Evolutionary conservation across 2,888 invertebrate species (phyloP).

Genomic region (Andrena fulva): DNA sequence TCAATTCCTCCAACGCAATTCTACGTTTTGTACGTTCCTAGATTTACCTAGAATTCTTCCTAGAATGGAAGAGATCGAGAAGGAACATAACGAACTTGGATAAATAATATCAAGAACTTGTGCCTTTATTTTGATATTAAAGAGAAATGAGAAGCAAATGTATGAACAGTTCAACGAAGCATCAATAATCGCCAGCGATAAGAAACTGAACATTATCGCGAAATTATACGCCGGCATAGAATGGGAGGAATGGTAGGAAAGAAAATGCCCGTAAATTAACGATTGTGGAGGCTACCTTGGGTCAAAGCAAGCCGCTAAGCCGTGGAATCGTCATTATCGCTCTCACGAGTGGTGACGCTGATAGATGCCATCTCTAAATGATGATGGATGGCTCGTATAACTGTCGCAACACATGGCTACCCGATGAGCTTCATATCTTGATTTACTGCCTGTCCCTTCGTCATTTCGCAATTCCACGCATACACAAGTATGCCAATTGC

Average conservation of each 20-base stretch:
- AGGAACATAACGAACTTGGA: too few species aligned
- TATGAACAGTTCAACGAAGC: neutral
- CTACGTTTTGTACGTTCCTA: constrained; percentile 69
- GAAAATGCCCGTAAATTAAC: constrained; percentile 71
- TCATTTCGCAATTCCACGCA: constrained; percentile 73
- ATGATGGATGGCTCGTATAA: constrained; percentile 83
- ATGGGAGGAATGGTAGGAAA: constrained; percentile 25
- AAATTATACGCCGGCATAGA: constrained; percentile 31
- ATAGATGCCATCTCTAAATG: constrained; percentile 80
- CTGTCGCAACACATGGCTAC: constrained; percentile 81
- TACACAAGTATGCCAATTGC: constrained; percentile 56
- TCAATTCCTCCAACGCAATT: constrained; percentile 70
- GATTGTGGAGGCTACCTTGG: constrained; percentile 69
- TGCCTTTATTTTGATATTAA: neutral
- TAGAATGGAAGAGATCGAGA: too few species aligned
- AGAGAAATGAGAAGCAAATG: constrained; percentile 3
- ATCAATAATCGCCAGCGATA: constrained; percentile 34
- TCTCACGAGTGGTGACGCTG: constrained; percentile 77
- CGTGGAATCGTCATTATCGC: constrained; percentile 77
- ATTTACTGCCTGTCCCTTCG: constrained; percentile 78
- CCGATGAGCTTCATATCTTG: constrained; percentile 81
- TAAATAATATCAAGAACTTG: too few species aligned
- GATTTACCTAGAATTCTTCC: constrained; percentile 22
- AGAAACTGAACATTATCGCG: constrained; percentile 49
- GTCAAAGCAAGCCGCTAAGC: constrained; percentile 76